A percentile compares a stretch with the other conserved stretches of the same genome.
Evolutionary conservation across 2,113 vertebrate species (phyloP).

Genomic region (Rhipidura dahli): DNA sequence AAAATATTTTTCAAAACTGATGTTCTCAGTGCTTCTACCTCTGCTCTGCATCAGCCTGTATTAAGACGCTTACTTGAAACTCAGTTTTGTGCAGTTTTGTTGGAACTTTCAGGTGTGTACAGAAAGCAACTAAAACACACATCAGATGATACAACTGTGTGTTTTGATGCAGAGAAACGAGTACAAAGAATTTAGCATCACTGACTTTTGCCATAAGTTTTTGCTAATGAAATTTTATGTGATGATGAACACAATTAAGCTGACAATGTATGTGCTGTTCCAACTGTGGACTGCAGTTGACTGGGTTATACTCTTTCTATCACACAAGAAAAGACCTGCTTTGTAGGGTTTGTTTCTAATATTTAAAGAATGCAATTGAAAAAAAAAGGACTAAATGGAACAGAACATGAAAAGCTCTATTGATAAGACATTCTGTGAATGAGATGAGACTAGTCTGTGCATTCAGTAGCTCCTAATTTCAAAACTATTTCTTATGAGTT

Average conservation of each 20-base stretch:
- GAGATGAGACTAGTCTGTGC: background rate
- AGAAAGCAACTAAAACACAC: background rate
- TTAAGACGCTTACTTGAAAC: background rate
- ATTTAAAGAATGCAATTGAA: background rate
- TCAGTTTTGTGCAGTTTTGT: background rate
- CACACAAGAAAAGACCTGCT: background rate
- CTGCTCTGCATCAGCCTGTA: background rate
- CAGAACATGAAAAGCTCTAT: background rate
- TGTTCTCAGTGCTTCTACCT: background rate
- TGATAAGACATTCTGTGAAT: conserved; percentile 27
- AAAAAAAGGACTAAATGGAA: background rate
- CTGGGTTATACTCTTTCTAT: background rate
- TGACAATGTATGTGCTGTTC: background rate
- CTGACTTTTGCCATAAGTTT: background rate
- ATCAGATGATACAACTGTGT: background rate
- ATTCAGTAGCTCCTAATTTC: conserved; percentile 47
- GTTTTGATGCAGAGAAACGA: background rate
- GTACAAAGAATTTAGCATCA: background rate
- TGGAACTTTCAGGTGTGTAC: background rate
- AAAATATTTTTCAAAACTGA: background rate
- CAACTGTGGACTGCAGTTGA: background rate
- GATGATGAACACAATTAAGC: conserved; percentile 6
- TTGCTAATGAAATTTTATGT: background rate
- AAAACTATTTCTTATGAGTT: conserved; percentile 42
- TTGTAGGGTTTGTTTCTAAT: background rate